Evolutionary conservation across 1,140 invertebrate genomes (phyloP), one percentile per base, ranked within the genome.

Genomic region (Trachymyrmex cornetzi): DNA sequence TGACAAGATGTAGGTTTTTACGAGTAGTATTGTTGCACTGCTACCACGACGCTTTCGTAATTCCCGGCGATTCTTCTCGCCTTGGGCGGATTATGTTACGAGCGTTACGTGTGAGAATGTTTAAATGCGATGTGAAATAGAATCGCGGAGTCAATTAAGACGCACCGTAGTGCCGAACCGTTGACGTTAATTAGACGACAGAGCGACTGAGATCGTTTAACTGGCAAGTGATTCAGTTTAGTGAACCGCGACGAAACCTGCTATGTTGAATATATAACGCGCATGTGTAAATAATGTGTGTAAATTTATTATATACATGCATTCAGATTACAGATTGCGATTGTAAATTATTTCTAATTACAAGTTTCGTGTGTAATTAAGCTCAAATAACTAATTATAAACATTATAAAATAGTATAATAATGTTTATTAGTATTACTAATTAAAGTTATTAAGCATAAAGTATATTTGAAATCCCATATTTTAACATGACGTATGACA

Each of bases 131-230:
- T 24, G 48, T 69, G 48, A 53, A 69, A 69, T 50, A 34, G n/a
- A 80, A 55, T 80, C n/a, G 27, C 22, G 30, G 48, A 80, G 30
- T 69, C 77, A 67, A 69, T 80, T 57, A 80, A 79, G 61, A 79
- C 24, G 19, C 38, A 44, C 9, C 2, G 38, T 44, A 44, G 38
- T 44, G 9, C 38, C 38, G 38, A 44, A 44, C 38, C 38, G 9
- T 44, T 44, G 11, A 11, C 38, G 38, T 44, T 44, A 44, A 44
- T 44, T 44, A 44, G 38, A 44, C 9, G 38, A 44, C 38, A 11
- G 7, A 44, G 34, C 34, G 7, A 38, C 34, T 38, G 38, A 44
- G 9, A 44, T 44, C 38, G 38, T 44, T 44, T 44, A 44, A 44
- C 38, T 44, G 38, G 38, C 38, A 44, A 44, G 38, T 44, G 38